Percentiles rank a stretch among this genome's conserved stretches.
phyloP scores from a whole-genome alignment of 2,113 vertebrate species.

The Vombatus ursinus region DNA sequence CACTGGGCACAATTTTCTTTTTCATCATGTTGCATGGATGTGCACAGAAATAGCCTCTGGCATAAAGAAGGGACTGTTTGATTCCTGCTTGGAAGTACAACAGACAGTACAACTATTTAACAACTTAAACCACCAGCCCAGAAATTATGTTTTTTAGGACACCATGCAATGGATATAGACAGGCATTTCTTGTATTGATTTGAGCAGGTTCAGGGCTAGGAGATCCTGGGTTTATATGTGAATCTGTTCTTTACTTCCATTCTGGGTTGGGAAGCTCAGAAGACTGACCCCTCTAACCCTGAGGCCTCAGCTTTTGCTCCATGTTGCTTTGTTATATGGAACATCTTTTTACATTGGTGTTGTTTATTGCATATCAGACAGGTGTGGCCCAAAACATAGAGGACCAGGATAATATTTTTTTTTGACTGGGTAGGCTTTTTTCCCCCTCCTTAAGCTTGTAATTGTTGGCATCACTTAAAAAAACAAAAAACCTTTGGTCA shows the following conservation, averaged over 20 bases:
- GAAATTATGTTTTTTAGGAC: conserved; percentile 31
- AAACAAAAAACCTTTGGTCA: conserved; percentile 26
- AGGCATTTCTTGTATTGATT: conserved; percentile 33
- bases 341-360: neutral
- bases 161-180: neutral
- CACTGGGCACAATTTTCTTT: conserved; percentile 33
- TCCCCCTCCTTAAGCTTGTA: neutral
- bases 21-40: conserved; percentile 1
- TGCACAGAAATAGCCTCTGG: neutral
- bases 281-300: neutral
- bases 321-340: neutral
- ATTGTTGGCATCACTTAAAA: neutral
- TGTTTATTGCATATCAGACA: neutral
- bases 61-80: conserved; percentile 47
- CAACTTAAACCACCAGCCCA: neutral
- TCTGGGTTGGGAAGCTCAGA: conserved; percentile 9
- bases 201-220: neutral
- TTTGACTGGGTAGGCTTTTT: neutral
- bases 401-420: neutral
- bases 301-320: neutral
- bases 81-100: conserved; percentile 33
- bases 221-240: conserved; percentile 45
- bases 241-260: neutral
- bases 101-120: neutral
- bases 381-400: neutral